Evolutionary conservation across 1,140 invertebrate species (phyloP).

Genomic region (Diachasma alloeum): DNA sequence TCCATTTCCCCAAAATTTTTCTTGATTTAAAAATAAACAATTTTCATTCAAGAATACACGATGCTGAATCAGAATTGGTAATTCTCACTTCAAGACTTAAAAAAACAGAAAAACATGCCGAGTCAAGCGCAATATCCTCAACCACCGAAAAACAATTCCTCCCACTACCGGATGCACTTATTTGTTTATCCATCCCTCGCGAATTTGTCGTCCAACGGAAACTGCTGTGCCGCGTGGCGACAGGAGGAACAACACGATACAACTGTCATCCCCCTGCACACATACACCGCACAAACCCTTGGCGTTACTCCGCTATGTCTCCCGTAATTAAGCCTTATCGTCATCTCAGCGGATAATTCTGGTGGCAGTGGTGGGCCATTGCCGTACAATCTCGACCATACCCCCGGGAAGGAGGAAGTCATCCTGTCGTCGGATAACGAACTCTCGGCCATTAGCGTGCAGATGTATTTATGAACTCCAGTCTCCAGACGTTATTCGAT

Average conservation of each 20-base stretch:
- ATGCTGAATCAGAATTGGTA: too few species aligned
- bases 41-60: too few species aligned
- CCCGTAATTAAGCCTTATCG: background rate
- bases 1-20: too few species aligned
- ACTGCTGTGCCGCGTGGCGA: background rate
- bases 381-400: background rate
- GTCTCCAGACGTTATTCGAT: background rate
- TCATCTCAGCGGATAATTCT: slow-evolving; percentile 1
- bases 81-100: too few species aligned
- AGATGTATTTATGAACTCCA: background rate
- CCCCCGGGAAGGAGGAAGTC: background rate
- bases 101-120: too few species aligned
- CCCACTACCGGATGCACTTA: too few species aligned
- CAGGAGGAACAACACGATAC: background rate
- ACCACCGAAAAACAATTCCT: too few species aligned
- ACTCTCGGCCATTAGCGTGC: background rate
- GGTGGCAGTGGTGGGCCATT: background rate
- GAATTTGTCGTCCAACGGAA: background rate
- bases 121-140: too few species aligned
- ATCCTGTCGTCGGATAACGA: background rate
- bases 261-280: background rate
- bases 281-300: background rate
- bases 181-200: background rate
- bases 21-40: too few species aligned
- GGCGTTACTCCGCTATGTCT: background rate